Conservation (phyloP, 2,113 vertebrate species). For the Bos indicus region DNA sequence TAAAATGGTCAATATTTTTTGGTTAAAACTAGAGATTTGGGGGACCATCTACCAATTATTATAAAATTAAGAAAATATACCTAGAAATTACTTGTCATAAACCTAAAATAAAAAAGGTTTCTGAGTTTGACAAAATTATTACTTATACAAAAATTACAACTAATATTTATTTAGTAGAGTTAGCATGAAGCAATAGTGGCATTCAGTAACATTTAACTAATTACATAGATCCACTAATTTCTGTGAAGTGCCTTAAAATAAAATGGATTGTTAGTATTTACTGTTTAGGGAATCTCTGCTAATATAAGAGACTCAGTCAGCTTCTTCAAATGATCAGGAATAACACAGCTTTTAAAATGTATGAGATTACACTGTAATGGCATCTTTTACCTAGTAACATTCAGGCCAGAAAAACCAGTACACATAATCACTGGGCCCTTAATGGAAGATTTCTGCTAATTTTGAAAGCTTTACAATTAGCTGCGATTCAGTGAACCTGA, state of each 20-base stretch:
- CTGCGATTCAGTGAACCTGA: conserved; percentile 33
- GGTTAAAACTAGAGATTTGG: background rate
- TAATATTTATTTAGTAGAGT: conserved; percentile 19
- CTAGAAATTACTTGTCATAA: background rate
- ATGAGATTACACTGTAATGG: conserved; percentile 54
- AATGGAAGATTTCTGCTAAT: conserved; percentile 54
- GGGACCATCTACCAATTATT: background rate
- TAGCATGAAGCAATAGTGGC: background rate
- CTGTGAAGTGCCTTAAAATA: conserved; percentile 55
- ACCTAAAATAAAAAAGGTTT: background rate
- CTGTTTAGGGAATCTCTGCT: conserved; percentile 32
- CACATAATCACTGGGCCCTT: conserved; percentile 51
- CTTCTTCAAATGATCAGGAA: conserved; percentile 46
- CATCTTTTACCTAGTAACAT: conserved; percentile 51
- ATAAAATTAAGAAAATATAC: background rate
- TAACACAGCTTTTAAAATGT: conserved; percentile 71
- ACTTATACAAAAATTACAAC: background rate
- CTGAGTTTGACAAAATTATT: background rate
- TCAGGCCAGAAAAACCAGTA: conserved; percentile 55
- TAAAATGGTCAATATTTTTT: background rate
- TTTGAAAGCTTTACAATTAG: conserved; percentile 63
- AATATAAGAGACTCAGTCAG: conserved; percentile 32
- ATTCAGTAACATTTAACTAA: background rate
- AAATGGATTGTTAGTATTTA: conserved; percentile 27
- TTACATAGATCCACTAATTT: conserved; percentile 30